phyloP scores from a whole-genome alignment of 2,888 invertebrate genomes.

The Torymus aiolomorphi region DNA sequence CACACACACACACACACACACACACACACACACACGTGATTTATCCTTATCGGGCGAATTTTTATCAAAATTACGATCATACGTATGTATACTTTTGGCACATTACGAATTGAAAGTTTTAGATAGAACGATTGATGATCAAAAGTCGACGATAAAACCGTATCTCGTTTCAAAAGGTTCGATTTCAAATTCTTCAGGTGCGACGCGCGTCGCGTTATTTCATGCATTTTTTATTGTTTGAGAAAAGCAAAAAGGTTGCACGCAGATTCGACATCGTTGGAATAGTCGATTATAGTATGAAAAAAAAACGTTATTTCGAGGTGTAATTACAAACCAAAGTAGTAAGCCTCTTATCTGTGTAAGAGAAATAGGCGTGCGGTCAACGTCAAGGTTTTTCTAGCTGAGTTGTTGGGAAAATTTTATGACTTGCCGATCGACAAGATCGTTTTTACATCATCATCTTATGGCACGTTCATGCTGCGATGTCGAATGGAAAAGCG shows the following conservation, averaged over 20 bases:
- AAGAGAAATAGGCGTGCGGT: conserved; percentile 7
- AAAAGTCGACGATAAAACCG: conserved; percentile 25
- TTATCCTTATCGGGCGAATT: background rate
- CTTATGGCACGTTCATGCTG: background rate
- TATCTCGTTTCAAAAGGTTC: background rate
- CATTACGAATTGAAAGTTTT: conserved; percentile 9
- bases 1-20: no score
- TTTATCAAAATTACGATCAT: no score
- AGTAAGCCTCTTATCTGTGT: background rate
- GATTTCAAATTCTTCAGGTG: conserved; percentile 16
- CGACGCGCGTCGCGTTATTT: no score
- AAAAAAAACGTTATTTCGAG: background rate
- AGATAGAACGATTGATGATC: conserved; percentile 9
- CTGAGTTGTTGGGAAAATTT: conserved; percentile 15
- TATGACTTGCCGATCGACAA: background rate
- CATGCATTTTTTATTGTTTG: no score
- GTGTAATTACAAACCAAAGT: conserved; percentile 19
- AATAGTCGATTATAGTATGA: no score
- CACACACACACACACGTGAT: no score
- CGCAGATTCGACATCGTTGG: no score
- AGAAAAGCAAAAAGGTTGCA: no score
- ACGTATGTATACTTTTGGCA: no score
- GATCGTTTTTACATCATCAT: conserved; percentile 7
- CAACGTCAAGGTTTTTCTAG: conserved; percentile 21
- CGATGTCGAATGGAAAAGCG: background rate